Evolutionary conservation across 2,113 vertebrate genomes (phyloP).

Genomic region (Gavialis gangeticus): DNA sequence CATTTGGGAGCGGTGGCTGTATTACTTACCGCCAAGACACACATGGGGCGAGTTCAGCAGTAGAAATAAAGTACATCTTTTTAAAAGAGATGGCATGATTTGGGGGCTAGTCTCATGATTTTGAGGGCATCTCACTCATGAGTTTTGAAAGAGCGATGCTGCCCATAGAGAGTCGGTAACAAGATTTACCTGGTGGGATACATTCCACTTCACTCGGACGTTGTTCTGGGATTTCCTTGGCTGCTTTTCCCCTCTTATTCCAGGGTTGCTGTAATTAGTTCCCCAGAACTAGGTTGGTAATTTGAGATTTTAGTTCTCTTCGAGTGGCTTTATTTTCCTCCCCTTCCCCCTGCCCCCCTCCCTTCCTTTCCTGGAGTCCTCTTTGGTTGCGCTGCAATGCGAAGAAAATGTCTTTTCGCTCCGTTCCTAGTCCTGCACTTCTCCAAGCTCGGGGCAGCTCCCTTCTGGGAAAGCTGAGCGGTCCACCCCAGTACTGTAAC

Average conservation of each 20-base stretch:
- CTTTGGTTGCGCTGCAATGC: background rate
- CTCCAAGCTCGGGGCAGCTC: background rate
- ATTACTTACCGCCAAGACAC: accelerated
- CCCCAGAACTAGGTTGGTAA: background rate
- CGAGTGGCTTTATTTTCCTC: background rate
- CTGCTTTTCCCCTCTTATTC: background rate
- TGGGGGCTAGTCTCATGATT: background rate
- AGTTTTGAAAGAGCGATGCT: too few species aligned
- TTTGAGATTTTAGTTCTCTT: background rate
- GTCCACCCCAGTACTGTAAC: background rate
- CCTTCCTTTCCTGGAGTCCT: background rate
- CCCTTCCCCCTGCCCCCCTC: background rate
- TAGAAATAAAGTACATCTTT: background rate
- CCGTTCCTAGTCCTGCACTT: background rate
- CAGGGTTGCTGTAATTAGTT: background rate
- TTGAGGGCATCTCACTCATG: background rate
- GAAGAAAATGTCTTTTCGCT: background rate
- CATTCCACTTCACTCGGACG: background rate
- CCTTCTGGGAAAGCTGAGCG: background rate
- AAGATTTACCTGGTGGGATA: background rate
- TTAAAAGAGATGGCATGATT: accelerated
- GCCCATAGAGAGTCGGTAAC: too few species aligned
- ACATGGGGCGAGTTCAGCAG: background rate
- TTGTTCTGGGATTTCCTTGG: background rate
- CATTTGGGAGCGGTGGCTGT: accelerated